phyloP scores from a whole-genome alignment of 2,797 vertebrate genomes.

The Eulemur coronatus region DNA sequence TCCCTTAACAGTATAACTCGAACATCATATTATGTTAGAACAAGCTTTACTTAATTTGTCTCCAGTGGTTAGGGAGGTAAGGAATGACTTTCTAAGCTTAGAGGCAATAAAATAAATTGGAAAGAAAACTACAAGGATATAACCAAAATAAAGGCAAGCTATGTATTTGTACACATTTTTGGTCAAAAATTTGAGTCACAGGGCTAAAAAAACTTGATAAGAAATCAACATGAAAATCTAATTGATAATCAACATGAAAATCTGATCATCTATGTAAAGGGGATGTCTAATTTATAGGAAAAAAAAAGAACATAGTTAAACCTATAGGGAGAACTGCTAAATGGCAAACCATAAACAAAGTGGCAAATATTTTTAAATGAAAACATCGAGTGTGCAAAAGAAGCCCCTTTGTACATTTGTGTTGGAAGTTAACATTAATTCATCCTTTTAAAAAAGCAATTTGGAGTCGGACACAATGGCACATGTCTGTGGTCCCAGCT shows the following conservation, averaged over 20 bases:
- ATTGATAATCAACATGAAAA: background rate
- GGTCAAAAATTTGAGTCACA: background rate
- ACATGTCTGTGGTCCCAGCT: background rate
- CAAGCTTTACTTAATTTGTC: background rate
- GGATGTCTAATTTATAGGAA: background rate
- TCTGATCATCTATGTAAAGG: background rate
- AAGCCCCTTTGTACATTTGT: background rate
- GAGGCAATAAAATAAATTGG: background rate
- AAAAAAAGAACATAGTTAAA: background rate
- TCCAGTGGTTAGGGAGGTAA: background rate
- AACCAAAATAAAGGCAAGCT: conserved; percentile 7
- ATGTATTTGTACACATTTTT: background rate
- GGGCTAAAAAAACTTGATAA: background rate
- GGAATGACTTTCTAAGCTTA: background rate
- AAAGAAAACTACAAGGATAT: background rate
- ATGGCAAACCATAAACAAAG: background rate
- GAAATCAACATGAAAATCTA: too few species aligned
- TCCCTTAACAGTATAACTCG: background rate
- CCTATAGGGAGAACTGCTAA: background rate
- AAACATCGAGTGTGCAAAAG: background rate
- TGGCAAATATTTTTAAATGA: background rate
- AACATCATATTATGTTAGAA: background rate
- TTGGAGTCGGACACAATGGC: background rate
- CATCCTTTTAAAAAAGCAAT: background rate
- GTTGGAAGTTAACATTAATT: background rate